Evolutionary conservation across 2,888 invertebrate genomes (phyloP).

Genomic region (Eumerus sabulonum): DNA sequence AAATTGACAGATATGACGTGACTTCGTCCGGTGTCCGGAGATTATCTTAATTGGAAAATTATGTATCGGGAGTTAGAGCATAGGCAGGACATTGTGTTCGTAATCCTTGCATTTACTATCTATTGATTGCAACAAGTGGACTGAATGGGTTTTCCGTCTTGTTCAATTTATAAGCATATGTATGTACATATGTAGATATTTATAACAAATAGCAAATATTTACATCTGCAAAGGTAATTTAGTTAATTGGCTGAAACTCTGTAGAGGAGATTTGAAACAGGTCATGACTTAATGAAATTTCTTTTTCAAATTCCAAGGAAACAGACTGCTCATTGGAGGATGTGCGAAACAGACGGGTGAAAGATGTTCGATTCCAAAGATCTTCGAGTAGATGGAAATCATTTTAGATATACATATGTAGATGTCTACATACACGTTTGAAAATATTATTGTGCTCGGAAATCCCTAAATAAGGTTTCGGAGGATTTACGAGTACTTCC

Average conservation of each 20-base stretch:
- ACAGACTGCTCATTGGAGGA: too few species aligned
- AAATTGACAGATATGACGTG: background rate
- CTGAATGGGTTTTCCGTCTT: background rate
- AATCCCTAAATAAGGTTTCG: too few species aligned
- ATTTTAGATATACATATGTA: too few species aligned
- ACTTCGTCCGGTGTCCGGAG: background rate
- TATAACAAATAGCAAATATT: too few species aligned
- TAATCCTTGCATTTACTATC: background rate
- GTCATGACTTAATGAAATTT: background rate
- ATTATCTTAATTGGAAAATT: constrained; percentile 53
- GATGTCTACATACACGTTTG: too few species aligned
- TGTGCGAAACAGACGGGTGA: too few species aligned
- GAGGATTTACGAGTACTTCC: too few species aligned
- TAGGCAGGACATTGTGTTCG: background rate
- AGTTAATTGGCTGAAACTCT: constrained; percentile 4
- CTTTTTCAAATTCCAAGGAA: too few species aligned
- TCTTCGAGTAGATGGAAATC: too few species aligned
- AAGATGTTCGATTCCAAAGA: too few species aligned
- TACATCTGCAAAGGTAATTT: constrained; percentile 13
- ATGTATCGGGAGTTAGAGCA: background rate
- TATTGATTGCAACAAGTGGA: constrained; percentile 14
- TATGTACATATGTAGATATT: too few species aligned
- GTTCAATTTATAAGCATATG: background rate
- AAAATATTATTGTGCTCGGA: too few species aligned
- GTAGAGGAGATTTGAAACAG: background rate